Base-by-base conservation (phyloP, 2,113 vertebrate genomes). In the Pseudorectes ferrugineus region DNA sequence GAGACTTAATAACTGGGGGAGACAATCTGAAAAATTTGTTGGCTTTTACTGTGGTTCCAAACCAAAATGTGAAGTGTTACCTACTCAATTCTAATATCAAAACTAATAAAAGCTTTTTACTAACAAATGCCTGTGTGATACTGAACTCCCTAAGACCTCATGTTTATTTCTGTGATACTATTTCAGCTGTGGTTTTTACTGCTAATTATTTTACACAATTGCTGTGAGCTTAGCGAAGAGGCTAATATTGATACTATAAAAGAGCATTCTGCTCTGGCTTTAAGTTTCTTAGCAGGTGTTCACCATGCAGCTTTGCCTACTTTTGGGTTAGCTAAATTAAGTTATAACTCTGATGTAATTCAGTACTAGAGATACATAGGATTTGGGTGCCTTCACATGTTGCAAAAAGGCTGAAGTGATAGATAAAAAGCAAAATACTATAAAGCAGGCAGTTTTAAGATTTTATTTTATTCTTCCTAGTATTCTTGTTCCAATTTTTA, bases 351-450 rank as follows among this genome's bases (percentile, higher is more conserved):
- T 42, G 4, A 20, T 10, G 8, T 65, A 42, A 46, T 57, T 82
- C 14, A 25, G 23, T 52, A 19, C 21, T 36, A 66, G 14, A 43
- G 24, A 45, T 57, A 26, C 0, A 0, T 36, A 36, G 40, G 26
- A 48, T 75, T 86, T 33, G 26, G 17, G 7, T 54, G n/a, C 16
- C 23, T 85, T 77, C 20, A 45, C 0, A 0, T 16, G 8, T 45
- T 83, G 46, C 55, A 74, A 65, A 74, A 55, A 25, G 12, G 4
- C 5, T 5, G 6, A 70, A 25, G 11, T 66, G 36, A 23, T 17
- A 33, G 23, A 33, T 22, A 22, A 70, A 46, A 20, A 46, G 10
- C 5, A 20, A 61, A 84, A 71, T 31, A 10, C 8, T 43, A 29
- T 24, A n/a, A 85, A 55, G 33, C 4, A 49, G 8, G 11, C 6